Conservation (phyloP, 2,888 invertebrate genomes). For the Anaspis maculata region DNA sequence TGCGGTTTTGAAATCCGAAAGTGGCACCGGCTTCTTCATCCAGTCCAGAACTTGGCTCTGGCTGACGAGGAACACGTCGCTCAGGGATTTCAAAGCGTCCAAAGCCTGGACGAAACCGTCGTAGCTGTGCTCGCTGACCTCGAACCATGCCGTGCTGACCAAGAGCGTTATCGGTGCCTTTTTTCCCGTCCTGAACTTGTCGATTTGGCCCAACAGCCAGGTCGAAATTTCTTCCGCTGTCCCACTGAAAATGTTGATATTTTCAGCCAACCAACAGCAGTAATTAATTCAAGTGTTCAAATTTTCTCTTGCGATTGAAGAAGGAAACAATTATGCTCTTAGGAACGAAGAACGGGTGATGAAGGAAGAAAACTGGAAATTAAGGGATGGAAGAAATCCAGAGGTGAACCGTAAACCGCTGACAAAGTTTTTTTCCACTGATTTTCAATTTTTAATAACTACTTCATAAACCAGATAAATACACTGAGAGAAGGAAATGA, state of each 20-base stretch:
- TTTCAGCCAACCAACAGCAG: background rate
- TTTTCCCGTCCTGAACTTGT: constrained; percentile 36
- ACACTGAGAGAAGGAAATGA: too few relatives aligned
- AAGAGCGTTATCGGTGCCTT: constrained; percentile 45
- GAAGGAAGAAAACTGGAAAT: too few relatives aligned
- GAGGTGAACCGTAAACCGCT: too few relatives aligned
- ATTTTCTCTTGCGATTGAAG: too few relatives aligned
- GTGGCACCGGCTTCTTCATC: constrained; percentile 38
- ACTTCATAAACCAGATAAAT: too few relatives aligned
- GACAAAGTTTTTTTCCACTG: too few relatives aligned
- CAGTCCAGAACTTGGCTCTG: constrained; percentile 40
- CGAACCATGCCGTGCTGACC: constrained; percentile 45
- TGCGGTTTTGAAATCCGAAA: constrained; percentile 23
- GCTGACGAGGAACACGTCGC: constrained; percentile 41
- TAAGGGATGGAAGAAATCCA: too few relatives aligned
- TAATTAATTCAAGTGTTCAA: background rate
- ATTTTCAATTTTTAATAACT: too few relatives aligned
- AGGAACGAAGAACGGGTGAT: too few relatives aligned
- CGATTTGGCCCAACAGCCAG: constrained; percentile 43
- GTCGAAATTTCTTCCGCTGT: constrained; percentile 32
- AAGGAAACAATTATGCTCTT: too few relatives aligned
- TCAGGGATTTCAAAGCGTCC: constrained; percentile 27
- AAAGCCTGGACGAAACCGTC: constrained; percentile 34
- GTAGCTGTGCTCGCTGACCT: constrained; percentile 25
- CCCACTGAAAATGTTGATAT: constrained; percentile 24